Evolutionary conservation across 2,113 vertebrate genomes (phyloP).

Genomic region (Ranitomeya imitator): DNA sequence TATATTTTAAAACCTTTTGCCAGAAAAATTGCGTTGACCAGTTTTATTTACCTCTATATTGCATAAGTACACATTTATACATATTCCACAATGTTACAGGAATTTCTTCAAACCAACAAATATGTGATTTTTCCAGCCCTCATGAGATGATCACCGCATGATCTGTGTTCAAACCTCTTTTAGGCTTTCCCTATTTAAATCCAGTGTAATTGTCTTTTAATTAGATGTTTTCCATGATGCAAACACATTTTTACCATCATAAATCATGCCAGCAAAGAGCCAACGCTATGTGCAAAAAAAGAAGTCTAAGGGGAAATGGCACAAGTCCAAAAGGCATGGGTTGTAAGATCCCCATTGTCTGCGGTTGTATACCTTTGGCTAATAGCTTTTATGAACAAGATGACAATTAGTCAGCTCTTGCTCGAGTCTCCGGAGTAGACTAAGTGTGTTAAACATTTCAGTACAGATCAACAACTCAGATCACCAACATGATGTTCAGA

Average conservation of each 20-base stretch:
- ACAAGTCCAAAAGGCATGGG: not conserved
- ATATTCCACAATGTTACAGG: too few relatives aligned
- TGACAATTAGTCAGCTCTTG: not conserved
- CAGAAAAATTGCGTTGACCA: too few relatives aligned
- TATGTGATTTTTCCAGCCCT: too few relatives aligned
- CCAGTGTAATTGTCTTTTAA: not conserved
- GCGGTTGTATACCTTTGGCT: not conserved
- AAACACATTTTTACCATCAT: not conserved
- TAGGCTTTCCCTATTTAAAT: not conserved
- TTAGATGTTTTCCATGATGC: not conserved
- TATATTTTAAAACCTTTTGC: too few relatives aligned
- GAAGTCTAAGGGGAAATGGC: conserved; percentile 21
- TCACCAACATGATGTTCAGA: not conserved
- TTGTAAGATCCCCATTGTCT: not conserved
- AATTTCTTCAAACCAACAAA: too few relatives aligned
- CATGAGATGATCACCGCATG: not conserved
- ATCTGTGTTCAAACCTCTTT: not conserved
- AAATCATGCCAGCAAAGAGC: not conserved
- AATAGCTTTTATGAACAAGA: conserved; percentile 7
- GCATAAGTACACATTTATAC: too few relatives aligned
- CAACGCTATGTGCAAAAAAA: not conserved
- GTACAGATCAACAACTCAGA: not conserved
- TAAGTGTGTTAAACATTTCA: not conserved
- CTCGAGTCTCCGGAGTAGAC: not conserved
- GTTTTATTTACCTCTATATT: too few relatives aligned